Conservation (phyloP, 2,113 vertebrate species). For the Antidorcas marsupialis region DNA sequence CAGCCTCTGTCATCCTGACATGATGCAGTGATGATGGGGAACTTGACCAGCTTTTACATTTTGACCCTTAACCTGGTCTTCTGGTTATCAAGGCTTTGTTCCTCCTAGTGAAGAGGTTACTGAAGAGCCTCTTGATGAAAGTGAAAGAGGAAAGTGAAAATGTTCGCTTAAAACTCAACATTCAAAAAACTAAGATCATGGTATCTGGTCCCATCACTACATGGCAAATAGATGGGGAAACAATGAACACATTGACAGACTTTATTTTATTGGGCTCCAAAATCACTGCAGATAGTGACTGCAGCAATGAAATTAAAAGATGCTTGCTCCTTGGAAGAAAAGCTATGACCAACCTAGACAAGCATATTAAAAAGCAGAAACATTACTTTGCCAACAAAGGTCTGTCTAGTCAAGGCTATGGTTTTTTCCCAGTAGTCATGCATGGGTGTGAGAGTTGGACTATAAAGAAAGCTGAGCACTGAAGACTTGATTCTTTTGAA, state of each 20-base stretch:
- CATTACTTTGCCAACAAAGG: neutral
- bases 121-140: neutral
- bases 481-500: neutral
- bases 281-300: neutral
- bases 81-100: neutral
- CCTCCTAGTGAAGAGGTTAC: neutral
- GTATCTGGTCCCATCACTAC: neutral
- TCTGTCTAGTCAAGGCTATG: neutral
- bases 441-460: neutral
- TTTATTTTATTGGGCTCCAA: neutral
- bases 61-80: neutral
- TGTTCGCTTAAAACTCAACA: neutral
- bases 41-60: neutral
- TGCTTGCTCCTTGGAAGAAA: neutral
- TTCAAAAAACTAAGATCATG: neutral
- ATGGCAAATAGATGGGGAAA: neutral
- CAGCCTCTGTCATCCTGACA: neutral
- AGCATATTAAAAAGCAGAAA: neutral
- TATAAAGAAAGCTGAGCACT: neutral
- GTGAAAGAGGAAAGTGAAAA: neutral
- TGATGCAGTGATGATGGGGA: rapidly evolving
- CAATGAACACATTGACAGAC: neutral
- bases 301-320: neutral
- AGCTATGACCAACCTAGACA: neutral
- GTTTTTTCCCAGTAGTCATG: neutral